A percentile compares a stretch with the other conserved stretches of the same genome.
Evolutionary conservation across 2,888 invertebrate species (phyloP).

Genomic region (Idaea biselata): DNA sequence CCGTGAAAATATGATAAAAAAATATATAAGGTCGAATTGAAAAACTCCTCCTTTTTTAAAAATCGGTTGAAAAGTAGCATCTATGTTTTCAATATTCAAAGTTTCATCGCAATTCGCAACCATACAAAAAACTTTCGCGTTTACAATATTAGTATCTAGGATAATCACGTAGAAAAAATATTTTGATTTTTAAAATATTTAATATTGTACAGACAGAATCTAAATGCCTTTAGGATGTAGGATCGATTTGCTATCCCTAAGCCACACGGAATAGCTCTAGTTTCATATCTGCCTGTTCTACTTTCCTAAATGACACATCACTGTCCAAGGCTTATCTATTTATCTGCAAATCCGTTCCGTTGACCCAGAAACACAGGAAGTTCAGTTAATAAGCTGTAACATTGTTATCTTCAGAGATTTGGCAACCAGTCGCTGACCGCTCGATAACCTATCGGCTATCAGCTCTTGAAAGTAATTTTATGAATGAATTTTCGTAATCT

Average conservation of each 20-base stretch:
- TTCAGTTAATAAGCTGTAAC: constrained; percentile 29
- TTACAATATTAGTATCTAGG: too few species aligned
- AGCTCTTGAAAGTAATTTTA: constrained; percentile 21
- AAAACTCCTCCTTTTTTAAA: too few species aligned
- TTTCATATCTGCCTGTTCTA: background rate
- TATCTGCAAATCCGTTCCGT: constrained; percentile 40
- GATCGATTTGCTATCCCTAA: background rate
- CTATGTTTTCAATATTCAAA: too few species aligned
- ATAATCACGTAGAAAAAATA: too few species aligned
- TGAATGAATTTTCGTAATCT: constrained; percentile 31
- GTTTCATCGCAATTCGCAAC: too few species aligned
- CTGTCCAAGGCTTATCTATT: constrained; percentile 31
- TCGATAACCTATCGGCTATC: constrained; percentile 27
- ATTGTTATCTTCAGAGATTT: constrained; percentile 43
- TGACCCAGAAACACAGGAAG: constrained; percentile 35
- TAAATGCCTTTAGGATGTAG: background rate
- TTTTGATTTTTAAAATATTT: too few species aligned
- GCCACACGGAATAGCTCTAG: background rate
- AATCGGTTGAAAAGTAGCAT: too few species aligned
- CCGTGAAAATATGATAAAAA: too few species aligned
- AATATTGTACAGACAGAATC: background rate
- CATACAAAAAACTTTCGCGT: too few species aligned
- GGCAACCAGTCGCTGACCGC: constrained; percentile 36
- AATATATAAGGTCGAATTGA: too few species aligned
- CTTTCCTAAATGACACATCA: constrained; percentile 22